Conservation (phyloP, 1,140 invertebrate species). For the Penaeus chinensis region DNA sequence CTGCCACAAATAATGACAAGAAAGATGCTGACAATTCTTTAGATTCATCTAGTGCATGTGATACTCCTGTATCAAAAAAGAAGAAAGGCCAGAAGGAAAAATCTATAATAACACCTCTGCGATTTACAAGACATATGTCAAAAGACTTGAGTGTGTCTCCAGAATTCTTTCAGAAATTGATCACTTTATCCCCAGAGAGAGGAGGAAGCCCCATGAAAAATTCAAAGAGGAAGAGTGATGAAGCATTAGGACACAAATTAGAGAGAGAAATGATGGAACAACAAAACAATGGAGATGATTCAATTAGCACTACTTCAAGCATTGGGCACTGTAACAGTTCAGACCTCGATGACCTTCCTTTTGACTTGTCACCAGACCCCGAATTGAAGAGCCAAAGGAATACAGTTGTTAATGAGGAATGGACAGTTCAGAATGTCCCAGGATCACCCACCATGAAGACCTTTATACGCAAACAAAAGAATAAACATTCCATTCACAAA, state of each 20-base stretch:
- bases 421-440: constrained; percentile 27
- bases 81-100: constrained; percentile 22
- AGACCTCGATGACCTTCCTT: too few relatives aligned
- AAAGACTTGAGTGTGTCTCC: constrained; percentile 45
- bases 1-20: not conserved
- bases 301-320: too few relatives aligned
- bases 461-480: constrained; percentile 47
- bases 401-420: not conserved
- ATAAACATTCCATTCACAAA: not conserved
- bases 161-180: constrained; percentile 43
- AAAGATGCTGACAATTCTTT: not conserved
- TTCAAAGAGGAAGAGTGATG: constrained; percentile 1
- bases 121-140: constrained; percentile 57
- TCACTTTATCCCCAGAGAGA: constrained; percentile 25
- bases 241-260: constrained; percentile 1
- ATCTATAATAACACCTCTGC: constrained; percentile 34
- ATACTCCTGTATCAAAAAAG: constrained; percentile 11
- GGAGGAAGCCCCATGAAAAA: not conserved
- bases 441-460: constrained; percentile 50
- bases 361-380: constrained; percentile 21
- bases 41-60: not conserved
- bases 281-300: too few relatives aligned
- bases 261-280: constrained; percentile 4
- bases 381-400: not conserved
- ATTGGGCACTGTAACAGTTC: too few relatives aligned